Base-by-base conservation (phyloP, 30 jellyfish, hydroid and myxozoan genomes). In the Pelagia noctiluca region DNA sequence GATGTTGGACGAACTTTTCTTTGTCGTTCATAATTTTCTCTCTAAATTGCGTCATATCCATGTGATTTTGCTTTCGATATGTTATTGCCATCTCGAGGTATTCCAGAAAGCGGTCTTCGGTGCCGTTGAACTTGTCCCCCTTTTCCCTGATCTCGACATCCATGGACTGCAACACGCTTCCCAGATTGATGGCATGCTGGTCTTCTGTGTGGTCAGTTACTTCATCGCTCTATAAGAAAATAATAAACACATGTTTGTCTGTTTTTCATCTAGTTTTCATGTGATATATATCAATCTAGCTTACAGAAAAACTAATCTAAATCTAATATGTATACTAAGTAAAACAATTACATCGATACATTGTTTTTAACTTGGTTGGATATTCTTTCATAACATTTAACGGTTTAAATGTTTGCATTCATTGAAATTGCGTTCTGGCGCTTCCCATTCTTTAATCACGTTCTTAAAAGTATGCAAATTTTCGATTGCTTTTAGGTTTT, bases 81-180 rank as follows among this genome's bases (percentile, higher is more conserved):
- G 10, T 48, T 0, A 57, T 33, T 0, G 76, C 88, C 86, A 66
- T 24, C 13, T 75, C 85, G 8, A 76, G 46, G 34, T 35, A 67
- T 37, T 70, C 84, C 74, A 64, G 18, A 62, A 86, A 86, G 33
- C 50, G 35, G 13, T 54, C 89, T 63, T 86, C 96, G 31, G 65
- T 36, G 1, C 90, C 96, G 0, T 78, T 67, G 61, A 86, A 86
- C 10, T 42, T 70, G 35, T 34, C 61, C 4, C 93, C 92, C 25
- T 38, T 2, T 32, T 83, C 63, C 50, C 84, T n/a, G 5, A 83
- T 83, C 35, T 52, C 86, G 23, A 32, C 68, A 24, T 83, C 87
- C 93, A 83, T 83, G 10, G 93, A 70, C 32, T 72, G 93, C 24
- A 83, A 69, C 26, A 70, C 24, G 2, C 85, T 64, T 22, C 93